Evolutionary conservation across 2,113 vertebrate species (phyloP), one percentile per base, ranked within the genome.

Genomic region (Leiothrix lutea): DNA sequence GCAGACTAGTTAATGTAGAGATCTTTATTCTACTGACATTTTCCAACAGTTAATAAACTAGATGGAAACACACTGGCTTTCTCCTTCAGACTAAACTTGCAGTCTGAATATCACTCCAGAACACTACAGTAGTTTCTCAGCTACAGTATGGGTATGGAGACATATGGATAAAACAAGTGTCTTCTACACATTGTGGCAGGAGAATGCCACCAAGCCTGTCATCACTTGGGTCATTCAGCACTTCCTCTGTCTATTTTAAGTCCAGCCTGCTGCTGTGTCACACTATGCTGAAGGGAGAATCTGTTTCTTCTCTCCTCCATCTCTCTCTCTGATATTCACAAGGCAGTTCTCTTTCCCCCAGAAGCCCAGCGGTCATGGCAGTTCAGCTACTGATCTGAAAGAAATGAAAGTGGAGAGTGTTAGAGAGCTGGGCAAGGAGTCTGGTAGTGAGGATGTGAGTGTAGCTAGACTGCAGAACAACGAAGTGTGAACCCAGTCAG

Each of bases 141-240:
- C 71, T 83, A 72, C 61, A 50, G 31, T 60, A 93, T 65, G 48
- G 75, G 91, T 60, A 92, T 61, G 57, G 64, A 93, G 94, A 93
- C 90, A 96, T 90, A 94, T 93, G 90, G 93, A 91, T 89, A 91
- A 89, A 92, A 78, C 86, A 96, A 96, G 88, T 92, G 90, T 93
- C 90, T 93, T 67, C 85, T 88, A 57, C 86, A 80, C 67, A 70
- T 0, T 4, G 47, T 48, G 47, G 47, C 75, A 93, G 77, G 69
- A 92, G 93, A 96, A 96, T 79, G 92, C 88, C 94, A 95, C 93
- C 80, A 60, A 78, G 69, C 90, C 90, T 97, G 92, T 93, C 93
- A 94, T 95, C 65, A 57, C 85, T 93, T 92, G 80, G 96, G 94
- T 96, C 90, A 95, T 72, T 96, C 93, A 90, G 77, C 90, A 92